phyloP scores from a whole-genome alignment of 2,113 vertebrate genomes.

The Xenopus laevis region DNA sequence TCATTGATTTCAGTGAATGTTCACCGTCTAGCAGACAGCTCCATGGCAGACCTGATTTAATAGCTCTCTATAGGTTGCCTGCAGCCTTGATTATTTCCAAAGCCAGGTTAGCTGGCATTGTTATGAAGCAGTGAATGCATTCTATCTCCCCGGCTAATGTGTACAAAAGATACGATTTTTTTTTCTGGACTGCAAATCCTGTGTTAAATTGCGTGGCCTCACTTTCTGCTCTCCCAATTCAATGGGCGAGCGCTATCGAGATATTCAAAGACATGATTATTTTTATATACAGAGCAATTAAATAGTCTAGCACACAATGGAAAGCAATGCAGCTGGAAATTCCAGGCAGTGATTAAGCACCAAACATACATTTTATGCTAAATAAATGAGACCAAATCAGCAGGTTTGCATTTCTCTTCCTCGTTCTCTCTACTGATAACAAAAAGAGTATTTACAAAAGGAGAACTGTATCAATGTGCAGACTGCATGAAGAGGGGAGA shows the following conservation, averaged over 20 bases:
- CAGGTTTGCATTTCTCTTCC: not conserved
- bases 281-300: constrained; percentile 41
- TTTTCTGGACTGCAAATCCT: constrained; percentile 16
- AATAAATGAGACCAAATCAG: not conserved
- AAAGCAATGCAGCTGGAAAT: constrained; percentile 8
- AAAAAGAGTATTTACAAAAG: constrained; percentile 25
- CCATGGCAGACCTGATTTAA: constrained; percentile 62
- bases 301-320: constrained; percentile 22
- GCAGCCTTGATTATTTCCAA: constrained; percentile 62
- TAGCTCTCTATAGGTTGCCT: constrained; percentile 60
- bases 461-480: constrained; percentile 17
- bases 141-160: constrained; percentile 41
- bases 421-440: constrained; percentile 31
- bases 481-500: constrained; percentile 35
- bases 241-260: constrained; percentile 12
- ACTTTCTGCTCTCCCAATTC: constrained; percentile 19
- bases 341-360: constrained; percentile 7
- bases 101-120: constrained; percentile 55
- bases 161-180: constrained; percentile 1
- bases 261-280: constrained; percentile 38
- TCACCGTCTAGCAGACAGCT: constrained; percentile 62
- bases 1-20: constrained; percentile 59
- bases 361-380: not conserved
- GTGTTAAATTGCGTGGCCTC: constrained; percentile 15
- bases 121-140: constrained; percentile 49